A percentile compares a stretch with the other conserved stretches of the same genome.
These are phyloP conservation scores for Uria lomvia DNA, from an alignment of 2,113 vertebrate species.

Conservation along the genomic window DNA sequence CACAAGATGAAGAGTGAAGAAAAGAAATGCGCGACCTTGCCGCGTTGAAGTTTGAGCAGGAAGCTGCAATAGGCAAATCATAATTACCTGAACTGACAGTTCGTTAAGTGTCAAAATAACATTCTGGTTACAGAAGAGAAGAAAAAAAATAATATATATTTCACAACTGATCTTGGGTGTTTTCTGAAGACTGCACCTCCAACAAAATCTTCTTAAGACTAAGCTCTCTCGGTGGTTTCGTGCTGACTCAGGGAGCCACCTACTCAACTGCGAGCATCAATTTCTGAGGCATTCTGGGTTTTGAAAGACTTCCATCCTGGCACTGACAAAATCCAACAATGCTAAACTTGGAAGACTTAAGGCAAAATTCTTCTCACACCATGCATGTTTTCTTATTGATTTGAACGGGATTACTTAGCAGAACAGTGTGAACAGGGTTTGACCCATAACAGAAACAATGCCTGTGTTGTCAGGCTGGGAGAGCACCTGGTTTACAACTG, in stretches of 20 bases:
- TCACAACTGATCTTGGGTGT: background rate
- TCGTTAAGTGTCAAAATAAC: background rate
- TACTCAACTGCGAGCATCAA: background rate
- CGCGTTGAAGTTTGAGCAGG: background rate
- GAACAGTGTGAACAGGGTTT: background rate
- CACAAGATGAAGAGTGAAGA: background rate
- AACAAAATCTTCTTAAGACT: background rate
- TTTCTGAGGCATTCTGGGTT: conserved; percentile 2
- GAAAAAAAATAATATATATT: background rate
- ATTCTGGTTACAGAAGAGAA: background rate
- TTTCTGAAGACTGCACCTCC: background rate
- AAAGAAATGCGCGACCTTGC: background rate
- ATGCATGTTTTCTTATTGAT: background rate
- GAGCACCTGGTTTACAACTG: conserved; percentile 6
- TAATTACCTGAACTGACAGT: background rate
- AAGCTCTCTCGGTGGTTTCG: background rate
- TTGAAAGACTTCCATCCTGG: conserved; percentile 12
- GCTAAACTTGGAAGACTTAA: background rate
- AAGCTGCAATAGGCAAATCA: background rate
- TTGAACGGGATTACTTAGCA: background rate
- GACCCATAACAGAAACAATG: background rate
- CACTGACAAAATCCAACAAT: background rate
- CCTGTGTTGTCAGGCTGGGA: background rate
- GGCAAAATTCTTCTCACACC: background rate
- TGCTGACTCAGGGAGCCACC: conserved; percentile 35